Conservation (phyloP, 2,113 vertebrate genomes). For the Calidris pygmaea region DNA sequence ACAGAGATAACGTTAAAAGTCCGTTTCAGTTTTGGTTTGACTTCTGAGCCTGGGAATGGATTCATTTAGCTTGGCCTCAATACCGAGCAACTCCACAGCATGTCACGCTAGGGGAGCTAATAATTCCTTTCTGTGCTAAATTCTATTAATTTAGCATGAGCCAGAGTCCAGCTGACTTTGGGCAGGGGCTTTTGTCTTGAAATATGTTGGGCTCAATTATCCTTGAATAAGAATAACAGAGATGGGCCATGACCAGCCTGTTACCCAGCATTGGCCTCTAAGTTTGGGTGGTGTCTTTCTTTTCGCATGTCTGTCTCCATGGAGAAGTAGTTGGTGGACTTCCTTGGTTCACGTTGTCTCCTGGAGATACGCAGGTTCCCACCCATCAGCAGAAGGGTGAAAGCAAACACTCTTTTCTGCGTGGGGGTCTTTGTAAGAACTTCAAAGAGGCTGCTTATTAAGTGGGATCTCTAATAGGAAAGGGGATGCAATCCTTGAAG, state of each 20-base stretch:
- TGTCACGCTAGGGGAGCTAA: neutral
- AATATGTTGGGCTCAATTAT: neutral
- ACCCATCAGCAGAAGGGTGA: accelerated
- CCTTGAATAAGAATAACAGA: neutral
- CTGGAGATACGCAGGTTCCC: neutral
- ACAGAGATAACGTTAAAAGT: accelerated
- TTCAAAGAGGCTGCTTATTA: neutral
- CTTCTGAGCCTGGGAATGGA: neutral
- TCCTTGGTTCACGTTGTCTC: neutral
- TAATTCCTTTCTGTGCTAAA: neutral
- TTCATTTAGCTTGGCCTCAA: neutral
- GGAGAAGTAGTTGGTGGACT: neutral
- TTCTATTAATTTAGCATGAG: neutral
- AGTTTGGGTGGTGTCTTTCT: neutral
- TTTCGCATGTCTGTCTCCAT: neutral
- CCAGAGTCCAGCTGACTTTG: neutral
- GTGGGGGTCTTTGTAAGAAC: accelerated
- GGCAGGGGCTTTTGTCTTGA: neutral
- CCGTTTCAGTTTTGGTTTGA: neutral
- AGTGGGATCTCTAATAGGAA: no score
- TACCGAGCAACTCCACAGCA: neutral
- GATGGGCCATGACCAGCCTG: neutral
- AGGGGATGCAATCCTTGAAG: neutral
- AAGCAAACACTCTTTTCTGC: accelerated
- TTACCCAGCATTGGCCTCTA: accelerated